Percentiles rank a stretch among this genome's conserved stretches.
These are phyloP conservation scores for Centropus bengalensis DNA, from an alignment of 2,113 vertebrate genomes.

Conservation along the genomic window DNA sequence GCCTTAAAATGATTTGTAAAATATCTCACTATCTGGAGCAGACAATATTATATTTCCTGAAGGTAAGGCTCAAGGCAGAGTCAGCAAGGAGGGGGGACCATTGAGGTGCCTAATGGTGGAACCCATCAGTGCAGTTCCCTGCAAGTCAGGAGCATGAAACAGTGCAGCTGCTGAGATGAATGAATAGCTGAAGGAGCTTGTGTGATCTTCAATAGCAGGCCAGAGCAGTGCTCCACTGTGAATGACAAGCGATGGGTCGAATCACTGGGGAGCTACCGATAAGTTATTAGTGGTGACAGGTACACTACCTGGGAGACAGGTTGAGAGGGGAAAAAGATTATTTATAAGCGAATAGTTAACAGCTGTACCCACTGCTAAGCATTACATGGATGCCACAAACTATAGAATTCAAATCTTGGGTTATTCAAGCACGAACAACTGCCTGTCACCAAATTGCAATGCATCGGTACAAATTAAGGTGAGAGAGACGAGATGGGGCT, in stretches of 20 bases:
- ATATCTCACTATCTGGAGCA: background rate
- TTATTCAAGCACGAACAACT: slow-evolving; percentile 87
- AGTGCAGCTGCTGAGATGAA: slow-evolving; percentile 54
- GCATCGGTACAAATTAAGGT: slow-evolving; percentile 83
- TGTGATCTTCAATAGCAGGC: slow-evolving; percentile 70
- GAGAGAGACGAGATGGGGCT: slow-evolving; percentile 70
- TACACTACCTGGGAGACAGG: slow-evolving; percentile 89
- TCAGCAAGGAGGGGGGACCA: background rate
- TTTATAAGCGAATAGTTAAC: slow-evolving; percentile 88
- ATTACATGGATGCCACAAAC: slow-evolving; percentile 87
- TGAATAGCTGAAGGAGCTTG: slow-evolving; percentile 68
- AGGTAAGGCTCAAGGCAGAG: background rate
- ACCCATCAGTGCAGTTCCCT: background rate
- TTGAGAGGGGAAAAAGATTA: slow-evolving; percentile 83
- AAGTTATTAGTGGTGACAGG: slow-evolving; percentile 90
- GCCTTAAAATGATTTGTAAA: background rate
- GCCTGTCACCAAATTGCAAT: slow-evolving; percentile 83
- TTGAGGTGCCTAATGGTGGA: background rate
- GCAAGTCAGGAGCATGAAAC: slow-evolving; percentile 12
- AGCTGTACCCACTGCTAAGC: slow-evolving; percentile 87
- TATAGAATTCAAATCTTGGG: slow-evolving; percentile 84
- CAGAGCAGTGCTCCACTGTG: slow-evolving; percentile 66
- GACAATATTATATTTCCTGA: background rate
- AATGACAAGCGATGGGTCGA: slow-evolving; percentile 82
- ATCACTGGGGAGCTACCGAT: slow-evolving; percentile 76